A percentile compares a stretch with the other conserved stretches of the same genome.
phyloP scores from a whole-genome alignment of 2,797 vertebrate genomes.

The Chaetophractus vellerosus region DNA sequence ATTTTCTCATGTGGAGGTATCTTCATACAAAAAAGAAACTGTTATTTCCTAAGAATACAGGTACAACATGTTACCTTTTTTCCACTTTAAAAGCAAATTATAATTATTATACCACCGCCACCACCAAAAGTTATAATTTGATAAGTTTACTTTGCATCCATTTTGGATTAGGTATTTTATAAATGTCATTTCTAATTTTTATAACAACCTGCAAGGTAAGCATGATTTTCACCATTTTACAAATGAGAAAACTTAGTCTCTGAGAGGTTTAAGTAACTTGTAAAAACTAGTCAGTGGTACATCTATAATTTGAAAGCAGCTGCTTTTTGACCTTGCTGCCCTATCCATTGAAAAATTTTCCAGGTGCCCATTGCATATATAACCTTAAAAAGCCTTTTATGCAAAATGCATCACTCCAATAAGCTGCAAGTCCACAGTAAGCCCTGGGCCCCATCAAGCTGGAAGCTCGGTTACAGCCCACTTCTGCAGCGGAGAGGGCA shows the following conservation, averaged over 20 bases:
- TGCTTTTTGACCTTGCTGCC: background rate
- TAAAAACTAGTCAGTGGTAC: background rate
- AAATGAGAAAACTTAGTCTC: constrained; percentile 61
- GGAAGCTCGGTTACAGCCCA: background rate
- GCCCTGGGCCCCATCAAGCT: background rate
- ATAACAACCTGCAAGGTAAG: background rate
- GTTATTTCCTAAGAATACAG: background rate
- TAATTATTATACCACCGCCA: background rate
- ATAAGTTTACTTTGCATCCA: background rate
- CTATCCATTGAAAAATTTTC: background rate
- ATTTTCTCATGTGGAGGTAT: constrained; percentile 23
- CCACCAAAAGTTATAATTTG: background rate
- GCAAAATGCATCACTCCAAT: background rate
- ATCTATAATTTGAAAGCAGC: background rate
- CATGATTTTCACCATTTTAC: constrained; percentile 44
- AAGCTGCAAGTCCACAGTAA: background rate
- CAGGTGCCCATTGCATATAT: background rate
- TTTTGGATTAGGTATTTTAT: background rate
- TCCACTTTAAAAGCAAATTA: constrained; percentile 27
- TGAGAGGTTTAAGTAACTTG: constrained; percentile 68
- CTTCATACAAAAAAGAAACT: background rate
- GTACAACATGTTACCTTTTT: background rate
- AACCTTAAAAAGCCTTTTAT: background rate
- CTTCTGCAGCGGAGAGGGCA: background rate
- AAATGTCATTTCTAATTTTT: background rate